Evolutionary conservation across 2,113 vertebrate genomes (phyloP).

Genomic region (Larimichthys crocea): DNA sequence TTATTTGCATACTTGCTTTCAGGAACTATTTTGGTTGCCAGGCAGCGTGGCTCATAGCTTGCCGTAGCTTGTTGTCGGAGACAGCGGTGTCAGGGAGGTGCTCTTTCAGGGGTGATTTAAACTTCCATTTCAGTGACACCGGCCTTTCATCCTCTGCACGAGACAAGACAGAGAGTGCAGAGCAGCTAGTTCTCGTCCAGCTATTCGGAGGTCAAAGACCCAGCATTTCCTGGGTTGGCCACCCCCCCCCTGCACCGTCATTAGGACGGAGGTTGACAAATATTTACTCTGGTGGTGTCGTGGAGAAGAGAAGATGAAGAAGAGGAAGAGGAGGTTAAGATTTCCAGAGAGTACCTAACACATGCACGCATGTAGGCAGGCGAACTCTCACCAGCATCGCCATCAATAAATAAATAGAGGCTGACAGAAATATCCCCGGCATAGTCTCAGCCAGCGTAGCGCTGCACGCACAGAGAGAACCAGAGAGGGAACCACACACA

Average conservation of each 20-base stretch:
- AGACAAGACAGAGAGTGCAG: conserved; percentile 41
- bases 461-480: conserved; percentile 60
- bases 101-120: conserved; percentile 67
- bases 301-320: conserved; percentile 4
- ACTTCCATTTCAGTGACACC: conserved; percentile 59
- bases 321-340: conserved; percentile 34
- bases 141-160: conserved; percentile 53
- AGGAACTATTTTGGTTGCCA: conserved; percentile 60
- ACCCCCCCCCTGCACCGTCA: conserved; percentile 7
- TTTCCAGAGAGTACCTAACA: conserved; percentile 57
- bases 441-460: conserved; percentile 63
- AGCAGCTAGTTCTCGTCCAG: conserved; percentile 25
- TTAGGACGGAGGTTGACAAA: conserved; percentile 59
- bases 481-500: conserved; percentile 49
- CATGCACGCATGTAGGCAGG: conserved; percentile 70
- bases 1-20: conserved; percentile 69
- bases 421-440: conserved; percentile 82
- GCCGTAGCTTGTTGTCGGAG: conserved; percentile 52
- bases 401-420: conserved; percentile 83
- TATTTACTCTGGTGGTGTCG: conserved; percentile 63
- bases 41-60: conserved; percentile 43
- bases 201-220: conserved; percentile 61
- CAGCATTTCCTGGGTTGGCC: conserved; percentile 59
- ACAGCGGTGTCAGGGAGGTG: conserved; percentile 43
- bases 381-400: conserved; percentile 74